phyloP scores from a whole-genome alignment of 1,140 invertebrate genomes.

The Cydia splendana region DNA sequence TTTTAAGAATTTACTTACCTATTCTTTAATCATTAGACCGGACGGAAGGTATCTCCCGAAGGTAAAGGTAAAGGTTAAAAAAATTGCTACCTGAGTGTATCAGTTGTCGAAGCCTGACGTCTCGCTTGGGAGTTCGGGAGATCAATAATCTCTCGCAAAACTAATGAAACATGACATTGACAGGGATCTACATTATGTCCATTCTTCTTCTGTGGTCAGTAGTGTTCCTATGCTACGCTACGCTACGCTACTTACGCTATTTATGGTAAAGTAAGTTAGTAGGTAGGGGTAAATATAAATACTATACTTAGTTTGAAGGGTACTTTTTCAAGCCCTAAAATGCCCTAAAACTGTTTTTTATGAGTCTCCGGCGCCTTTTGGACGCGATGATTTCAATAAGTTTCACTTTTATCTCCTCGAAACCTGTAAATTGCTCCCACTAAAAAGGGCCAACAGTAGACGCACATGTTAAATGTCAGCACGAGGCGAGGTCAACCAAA shows the following conservation, averaged over 20 bases:
- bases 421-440: background rate
- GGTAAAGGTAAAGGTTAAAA: background rate
- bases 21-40: background rate
- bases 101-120: background rate
- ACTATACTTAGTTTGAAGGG: no score
- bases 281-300: no score
- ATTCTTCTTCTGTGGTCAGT: background rate
- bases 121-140: background rate
- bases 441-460: conserved; percentile 20
- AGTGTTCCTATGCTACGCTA: no score
- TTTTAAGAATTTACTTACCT: background rate
- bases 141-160: background rate
- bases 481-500: conserved; percentile 21
- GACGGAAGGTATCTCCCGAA: conserved; percentile 9
- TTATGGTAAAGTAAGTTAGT: no score
- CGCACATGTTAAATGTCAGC: conserved; percentile 20
- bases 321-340: no score
- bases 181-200: background rate
- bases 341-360: background rate
- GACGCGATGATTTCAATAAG: background rate
- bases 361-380: background rate
- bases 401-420: background rate
- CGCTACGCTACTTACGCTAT: no score
- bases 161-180: background rate
- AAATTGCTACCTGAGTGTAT: background rate